phyloP scores from a whole-genome alignment of 2,797 vertebrate species.

The Pseudochaenichthys georgianus region DNA sequence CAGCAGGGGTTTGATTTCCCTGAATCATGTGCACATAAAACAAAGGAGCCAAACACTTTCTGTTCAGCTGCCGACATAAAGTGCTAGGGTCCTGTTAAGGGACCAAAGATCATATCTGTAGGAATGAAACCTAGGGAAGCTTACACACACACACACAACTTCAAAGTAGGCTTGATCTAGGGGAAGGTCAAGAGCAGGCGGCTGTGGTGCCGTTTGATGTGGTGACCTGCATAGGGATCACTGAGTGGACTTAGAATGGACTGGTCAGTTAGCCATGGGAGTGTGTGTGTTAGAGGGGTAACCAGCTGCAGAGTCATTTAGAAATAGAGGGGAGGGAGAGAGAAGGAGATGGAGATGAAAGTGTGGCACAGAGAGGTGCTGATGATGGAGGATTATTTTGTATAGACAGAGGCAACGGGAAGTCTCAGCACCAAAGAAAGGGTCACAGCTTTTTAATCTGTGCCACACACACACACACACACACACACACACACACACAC shows the following conservation, averaged over 20 bases:
- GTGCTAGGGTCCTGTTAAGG: constrained; percentile 25
- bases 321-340: constrained; percentile 33
- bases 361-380: constrained; percentile 55
- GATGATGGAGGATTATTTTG: constrained; percentile 72
- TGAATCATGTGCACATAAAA: constrained; percentile 57
- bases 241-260: constrained; percentile 59
- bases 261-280: constrained; percentile 65
- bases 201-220: constrained; percentile 72
- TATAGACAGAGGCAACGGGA: constrained; percentile 48
- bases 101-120: constrained; percentile 39
- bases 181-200: constrained; percentile 75
- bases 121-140: constrained; percentile 31
- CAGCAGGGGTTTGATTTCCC: constrained; percentile 30
- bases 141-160: constrained; percentile 43
- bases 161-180: constrained; percentile 78
- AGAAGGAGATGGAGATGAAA: constrained; percentile 69
- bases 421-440: constrained; percentile 50
- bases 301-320: constrained; percentile 65
- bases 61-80: constrained; percentile 20
- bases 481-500: neutral
- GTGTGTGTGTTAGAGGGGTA: constrained; percentile 59
- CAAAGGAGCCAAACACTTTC: constrained; percentile 14
- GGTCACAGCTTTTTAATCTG: constrained; percentile 64
- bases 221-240: constrained; percentile 66
- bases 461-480: neutral